Percentiles rank a stretch among this genome's conserved stretches.
Evolutionary conservation across 2,888 invertebrate species (phyloP).

Genomic region (Aromia moschata): DNA sequence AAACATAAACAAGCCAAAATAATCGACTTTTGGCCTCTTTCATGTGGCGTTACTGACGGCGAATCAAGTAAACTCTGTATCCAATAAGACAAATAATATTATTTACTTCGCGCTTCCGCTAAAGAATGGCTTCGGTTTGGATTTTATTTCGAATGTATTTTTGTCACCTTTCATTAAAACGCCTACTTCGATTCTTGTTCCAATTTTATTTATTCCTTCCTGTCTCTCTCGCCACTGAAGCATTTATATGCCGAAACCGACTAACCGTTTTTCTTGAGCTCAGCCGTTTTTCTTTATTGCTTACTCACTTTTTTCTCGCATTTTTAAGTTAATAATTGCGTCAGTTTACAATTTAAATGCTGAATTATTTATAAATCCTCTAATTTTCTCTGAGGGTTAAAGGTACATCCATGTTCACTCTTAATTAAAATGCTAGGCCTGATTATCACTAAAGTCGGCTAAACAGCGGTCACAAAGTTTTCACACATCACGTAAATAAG

Average conservation of each 20-base stretch:
- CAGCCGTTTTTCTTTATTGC: conserved; percentile 30
- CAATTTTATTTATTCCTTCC: conserved; percentile 56
- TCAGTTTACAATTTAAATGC: conserved; percentile 1
- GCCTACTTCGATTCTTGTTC: conserved; percentile 51
- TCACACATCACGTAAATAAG: too few relatives aligned
- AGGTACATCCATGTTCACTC: conserved; percentile 21
- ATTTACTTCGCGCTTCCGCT: conserved; percentile 27
- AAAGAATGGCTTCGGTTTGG: conserved; percentile 10
- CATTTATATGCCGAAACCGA: conserved; percentile 48
- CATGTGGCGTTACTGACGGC: background rate
- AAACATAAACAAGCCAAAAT: background rate
- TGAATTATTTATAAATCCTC: conserved; percentile 9
- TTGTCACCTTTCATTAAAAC: conserved; percentile 50
- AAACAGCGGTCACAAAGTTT: too few relatives aligned
- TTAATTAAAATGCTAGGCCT: too few relatives aligned
- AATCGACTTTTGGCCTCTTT: background rate
- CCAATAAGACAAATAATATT: conserved; percentile 15
- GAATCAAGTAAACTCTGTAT: background rate
- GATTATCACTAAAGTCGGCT: too few relatives aligned
- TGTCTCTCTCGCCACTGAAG: conserved; percentile 48
- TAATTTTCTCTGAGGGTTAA: conserved; percentile 3
- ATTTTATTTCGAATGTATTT: conserved; percentile 46
- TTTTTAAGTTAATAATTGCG: conserved; percentile 5
- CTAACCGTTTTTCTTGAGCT: conserved; percentile 36
- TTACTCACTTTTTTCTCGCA: conserved; percentile 16